These are phyloP conservation scores for Blennius ocellaris DNA, from an alignment of 2,113 vertebrate species.

Conservation along the genomic window DNA sequence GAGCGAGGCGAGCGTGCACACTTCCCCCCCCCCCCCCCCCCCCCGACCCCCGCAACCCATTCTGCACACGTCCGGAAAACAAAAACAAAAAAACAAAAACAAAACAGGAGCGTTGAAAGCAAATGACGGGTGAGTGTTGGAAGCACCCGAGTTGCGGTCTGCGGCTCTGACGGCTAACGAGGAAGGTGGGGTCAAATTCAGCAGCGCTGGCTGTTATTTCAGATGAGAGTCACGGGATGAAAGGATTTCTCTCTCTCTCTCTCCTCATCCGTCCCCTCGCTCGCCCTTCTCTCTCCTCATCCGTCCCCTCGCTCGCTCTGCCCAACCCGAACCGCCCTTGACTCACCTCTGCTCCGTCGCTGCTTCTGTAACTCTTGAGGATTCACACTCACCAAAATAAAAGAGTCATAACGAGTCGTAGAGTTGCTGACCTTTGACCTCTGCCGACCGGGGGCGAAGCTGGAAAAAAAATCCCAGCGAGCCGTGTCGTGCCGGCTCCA, in stretches of 20 bases:
- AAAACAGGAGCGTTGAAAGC: not conserved
- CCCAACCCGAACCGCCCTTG: conserved; percentile 31
- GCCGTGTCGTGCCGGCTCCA: not conserved
- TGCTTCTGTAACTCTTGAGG: conserved; percentile 16
- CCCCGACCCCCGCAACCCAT: too few relatives aligned
- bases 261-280: conserved; percentile 12
- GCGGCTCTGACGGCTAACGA: conserved; percentile 67
- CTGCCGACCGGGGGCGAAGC: not conserved
- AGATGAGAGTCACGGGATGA: conserved; percentile 61
- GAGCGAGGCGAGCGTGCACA: conserved; percentile 25
- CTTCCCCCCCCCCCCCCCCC: too few relatives aligned
- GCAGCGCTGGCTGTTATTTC: conserved; percentile 54
- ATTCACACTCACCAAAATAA: not conserved
- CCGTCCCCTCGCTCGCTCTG: conserved; percentile 21
- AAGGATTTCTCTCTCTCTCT: conserved; percentile 32
- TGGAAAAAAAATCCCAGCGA: not conserved
- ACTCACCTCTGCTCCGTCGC: conserved; percentile 50
- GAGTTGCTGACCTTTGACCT: conserved; percentile 21
- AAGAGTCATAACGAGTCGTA: not conserved
- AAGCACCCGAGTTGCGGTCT: conserved; percentile 21
- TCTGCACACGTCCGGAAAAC: conserved; percentile 30
- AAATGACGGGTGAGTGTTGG: conserved; percentile 38
- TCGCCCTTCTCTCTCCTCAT: conserved; percentile 11
- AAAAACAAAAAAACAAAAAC: too few relatives aligned
- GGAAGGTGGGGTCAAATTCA: conserved; percentile 36